phyloP scores from a whole-genome alignment of 1,140 invertebrate genomes.

The Eumeta japonica region DNA sequence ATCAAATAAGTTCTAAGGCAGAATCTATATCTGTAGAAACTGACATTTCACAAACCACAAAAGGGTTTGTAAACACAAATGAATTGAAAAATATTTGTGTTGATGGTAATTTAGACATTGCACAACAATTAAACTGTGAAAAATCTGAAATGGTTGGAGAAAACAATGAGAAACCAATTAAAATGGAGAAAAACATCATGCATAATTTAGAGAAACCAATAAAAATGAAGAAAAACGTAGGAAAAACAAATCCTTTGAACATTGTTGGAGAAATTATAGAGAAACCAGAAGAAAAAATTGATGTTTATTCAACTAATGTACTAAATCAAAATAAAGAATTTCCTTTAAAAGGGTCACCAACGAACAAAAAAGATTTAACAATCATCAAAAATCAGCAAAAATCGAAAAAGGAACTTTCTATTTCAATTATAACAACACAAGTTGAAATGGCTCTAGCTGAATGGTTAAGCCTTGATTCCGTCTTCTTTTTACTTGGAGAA shows the following conservation, averaged over 20 bases:
- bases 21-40: neutral
- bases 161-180: slow-evolving; percentile 2
- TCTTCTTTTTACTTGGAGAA: slow-evolving; percentile 60
- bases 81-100: slow-evolving; percentile 3
- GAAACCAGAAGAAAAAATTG: slow-evolving; percentile 36
- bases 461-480: slow-evolving; percentile 62
- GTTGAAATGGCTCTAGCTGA: slow-evolving; percentile 59
- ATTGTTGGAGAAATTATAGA: slow-evolving; percentile 48
- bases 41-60: neutral
- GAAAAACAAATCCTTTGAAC: slow-evolving; percentile 27
- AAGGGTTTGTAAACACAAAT: slow-evolving; percentile 6
- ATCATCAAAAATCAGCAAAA: neutral
- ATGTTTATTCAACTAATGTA: too few species aligned
- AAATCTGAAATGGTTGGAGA: slow-evolving; percentile 7
- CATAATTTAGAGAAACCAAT: neutral
- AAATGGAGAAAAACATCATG: slow-evolving; percentile 5
- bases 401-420: slow-evolving; percentile 30
- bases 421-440: slow-evolving; percentile 35
- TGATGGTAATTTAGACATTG: neutral
- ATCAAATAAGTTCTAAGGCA: neutral
- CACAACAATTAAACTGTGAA: slow-evolving; percentile 3
- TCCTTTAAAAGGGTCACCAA: neutral
- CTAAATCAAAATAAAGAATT: too few species aligned
- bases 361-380: neutral
- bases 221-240: slow-evolving; percentile 14